Evolutionary conservation across 2,113 vertebrate species (phyloP), one percentile per base, ranked within the genome.

Genomic region (Catagonus wagneri): DNA sequence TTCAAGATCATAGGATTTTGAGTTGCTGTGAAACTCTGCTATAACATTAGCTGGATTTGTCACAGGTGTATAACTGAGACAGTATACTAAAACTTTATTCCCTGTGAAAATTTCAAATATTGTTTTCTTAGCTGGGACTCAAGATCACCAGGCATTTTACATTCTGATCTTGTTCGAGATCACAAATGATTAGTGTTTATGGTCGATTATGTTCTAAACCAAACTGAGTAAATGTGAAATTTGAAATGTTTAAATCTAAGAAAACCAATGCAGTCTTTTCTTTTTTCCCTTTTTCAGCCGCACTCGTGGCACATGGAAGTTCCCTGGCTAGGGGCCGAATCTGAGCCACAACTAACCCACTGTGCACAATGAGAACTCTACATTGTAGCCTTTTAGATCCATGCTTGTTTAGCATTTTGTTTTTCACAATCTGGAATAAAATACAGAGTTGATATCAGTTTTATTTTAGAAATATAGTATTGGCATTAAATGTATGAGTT

Each of bases 151-250:
- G 15, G 22, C 61, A 80, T 86, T 80, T 50, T 94, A 75, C 11
- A 63, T 1, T 7, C 6, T 1, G 2, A 52, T 87, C 44, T 86
- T 84, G 29, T 80, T 88, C 2, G 79, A 78, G 27, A 34, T 60
- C 86, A 85, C 12, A 95, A 29, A 83, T 69, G 50, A 68, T 74
- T 78, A 68, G 36, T n/a, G n/a, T 36, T 85, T 89, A 68, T 15
- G 69, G 36, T 76, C 78, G 20, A 90, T 56, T 71, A 61, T 85
- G 15, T 85, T 94, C 34, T 93, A 60, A 90, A 36, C n/a, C 22
- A 83, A 76, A 80, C 17, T 32, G 80, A 95, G 34, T 85, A 84
- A 90, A 84, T 85, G 71, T 1, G 12, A 89, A 95, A 89, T 87
- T 54, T 56, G 58, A 96, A 81, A 78, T 8, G 2, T 84, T 93